These are phyloP conservation scores for Falco cherrug DNA, from an alignment of 2,797 vertebrate genomes.

Conservation along the genomic window DNA sequence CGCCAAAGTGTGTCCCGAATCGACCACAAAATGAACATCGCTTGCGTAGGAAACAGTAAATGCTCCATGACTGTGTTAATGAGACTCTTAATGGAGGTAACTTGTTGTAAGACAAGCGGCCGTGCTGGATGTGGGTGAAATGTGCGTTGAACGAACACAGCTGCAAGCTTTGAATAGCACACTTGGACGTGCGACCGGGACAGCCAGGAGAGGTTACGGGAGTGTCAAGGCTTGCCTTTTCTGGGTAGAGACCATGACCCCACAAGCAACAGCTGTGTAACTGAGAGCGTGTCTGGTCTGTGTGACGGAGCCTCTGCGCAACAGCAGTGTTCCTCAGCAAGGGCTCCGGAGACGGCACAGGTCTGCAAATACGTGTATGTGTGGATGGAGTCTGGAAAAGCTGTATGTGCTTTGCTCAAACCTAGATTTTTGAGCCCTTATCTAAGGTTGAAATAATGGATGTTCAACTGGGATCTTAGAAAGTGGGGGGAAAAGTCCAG, in stretches of 20 bases:
- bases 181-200: accelerated
- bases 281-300: accelerated
- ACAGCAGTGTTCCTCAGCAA: background rate
- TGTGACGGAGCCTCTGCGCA: background rate
- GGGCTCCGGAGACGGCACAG: background rate
- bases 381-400: background rate
- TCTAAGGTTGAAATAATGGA: background rate
- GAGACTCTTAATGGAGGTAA: background rate
- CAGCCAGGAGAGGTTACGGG: accelerated
- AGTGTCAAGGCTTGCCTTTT: background rate
- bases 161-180: too few relatives aligned
- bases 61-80: accelerated
- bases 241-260: background rate
- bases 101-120: background rate
- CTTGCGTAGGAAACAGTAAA: background rate
- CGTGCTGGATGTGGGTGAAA: background rate
- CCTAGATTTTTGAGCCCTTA: background rate
- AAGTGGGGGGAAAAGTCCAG: accelerated
- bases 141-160: background rate
- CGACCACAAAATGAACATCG: background rate
- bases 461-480: background rate
- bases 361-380: too few relatives aligned
- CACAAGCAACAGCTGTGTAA: background rate
- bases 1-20: background rate
- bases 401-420: background rate